Evolutionary conservation across 2,888 invertebrate species (phyloP), one percentile per base, ranked within the genome.

Genomic region (Embidobia sp.): DNA sequence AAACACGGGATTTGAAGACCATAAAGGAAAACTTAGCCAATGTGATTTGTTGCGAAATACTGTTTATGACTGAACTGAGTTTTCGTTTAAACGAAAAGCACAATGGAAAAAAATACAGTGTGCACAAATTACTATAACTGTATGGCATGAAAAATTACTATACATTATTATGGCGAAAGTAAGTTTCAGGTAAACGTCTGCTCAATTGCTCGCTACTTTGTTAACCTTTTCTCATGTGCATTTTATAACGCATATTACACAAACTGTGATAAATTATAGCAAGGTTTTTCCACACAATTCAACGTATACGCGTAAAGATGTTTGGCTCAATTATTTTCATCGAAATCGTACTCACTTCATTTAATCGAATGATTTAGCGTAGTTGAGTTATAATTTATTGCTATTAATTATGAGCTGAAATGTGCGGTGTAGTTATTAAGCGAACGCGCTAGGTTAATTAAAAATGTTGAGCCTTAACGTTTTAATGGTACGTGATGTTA

Each of bases 81-180:
- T 33, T 33, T 57, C 27, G 13, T 46, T 33, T 31, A 18, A n/a
- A 5, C 6, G 11, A 55, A 55, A 55, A 7, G 42, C 7, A 33
- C 15, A 63, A 40, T 49, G 18, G 10, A 19, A 49, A 29, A 49
- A 63, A 63, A 31, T 49, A 35, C 18, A 13, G 40, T 37, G 19
- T 33, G 10, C 10, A 18, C 29, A 49, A 63, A 63, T 49, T 26
- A 37, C 48, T 49, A 11, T 31, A 31, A 63, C 29, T 13, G 8
- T 29, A 11, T 6, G 7, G 6, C 19, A 49, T 40, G 63, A 63
- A 63, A 49, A 37, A 63, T 63, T 49, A 31, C 10, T 49, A 40
- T 49, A 31, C 49, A 31, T 63, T 63, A 31, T 63, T 63, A 63
- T 10, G 19, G 49, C 40, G 63, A 63, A 49, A 49, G 63, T 49